Conservation (phyloP, 2,888 invertebrate species). For the Pyrochroa serraticornis region DNA sequence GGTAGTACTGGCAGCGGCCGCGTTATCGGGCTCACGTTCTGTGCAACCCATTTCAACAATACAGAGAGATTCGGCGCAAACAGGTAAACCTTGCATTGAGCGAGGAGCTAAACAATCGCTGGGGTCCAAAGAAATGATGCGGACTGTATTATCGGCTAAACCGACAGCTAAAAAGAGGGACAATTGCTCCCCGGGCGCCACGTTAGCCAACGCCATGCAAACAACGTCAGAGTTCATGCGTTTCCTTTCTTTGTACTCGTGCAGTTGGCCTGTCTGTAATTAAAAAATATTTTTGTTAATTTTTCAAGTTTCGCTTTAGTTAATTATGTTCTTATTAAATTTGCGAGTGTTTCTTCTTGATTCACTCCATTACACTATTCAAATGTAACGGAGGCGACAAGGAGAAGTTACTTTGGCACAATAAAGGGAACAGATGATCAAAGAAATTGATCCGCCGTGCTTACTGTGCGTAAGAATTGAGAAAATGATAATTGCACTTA, state of each 20-base stretch:
- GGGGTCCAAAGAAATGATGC: constrained; percentile 97
- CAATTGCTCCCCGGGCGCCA: constrained; percentile 92
- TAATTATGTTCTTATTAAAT: too few species aligned
- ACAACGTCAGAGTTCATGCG: constrained; percentile 97
- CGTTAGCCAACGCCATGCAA: constrained; percentile 97
- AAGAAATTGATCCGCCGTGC: too few species aligned
- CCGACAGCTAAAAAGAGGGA: constrained; percentile 97
- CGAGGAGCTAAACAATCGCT: constrained; percentile 94
- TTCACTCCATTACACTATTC: constrained; percentile 56
- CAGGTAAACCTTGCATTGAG: constrained; percentile 96
- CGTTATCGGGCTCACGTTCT: constrained; percentile 65
- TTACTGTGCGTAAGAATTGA: constrained; percentile 18
- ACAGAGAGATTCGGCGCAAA: constrained; percentile 94
- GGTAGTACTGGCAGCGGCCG: constrained; percentile 70
- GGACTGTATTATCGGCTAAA: constrained; percentile 93
- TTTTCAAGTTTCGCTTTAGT: background rate
- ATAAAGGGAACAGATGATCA: constrained; percentile 1
- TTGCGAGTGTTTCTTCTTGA: constrained; percentile 40
- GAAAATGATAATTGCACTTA: constrained; percentile 62
- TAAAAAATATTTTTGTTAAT: constrained; percentile 22
- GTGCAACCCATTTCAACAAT: constrained; percentile 91
- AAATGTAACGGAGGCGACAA: constrained; percentile 55
- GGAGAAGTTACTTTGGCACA: constrained; percentile 50
- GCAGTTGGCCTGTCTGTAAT: constrained; percentile 91
- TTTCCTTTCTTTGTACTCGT: constrained; percentile 97